phyloP scores from a whole-genome alignment of 2,797 vertebrate species.

The Nannoperca obscura region DNA sequence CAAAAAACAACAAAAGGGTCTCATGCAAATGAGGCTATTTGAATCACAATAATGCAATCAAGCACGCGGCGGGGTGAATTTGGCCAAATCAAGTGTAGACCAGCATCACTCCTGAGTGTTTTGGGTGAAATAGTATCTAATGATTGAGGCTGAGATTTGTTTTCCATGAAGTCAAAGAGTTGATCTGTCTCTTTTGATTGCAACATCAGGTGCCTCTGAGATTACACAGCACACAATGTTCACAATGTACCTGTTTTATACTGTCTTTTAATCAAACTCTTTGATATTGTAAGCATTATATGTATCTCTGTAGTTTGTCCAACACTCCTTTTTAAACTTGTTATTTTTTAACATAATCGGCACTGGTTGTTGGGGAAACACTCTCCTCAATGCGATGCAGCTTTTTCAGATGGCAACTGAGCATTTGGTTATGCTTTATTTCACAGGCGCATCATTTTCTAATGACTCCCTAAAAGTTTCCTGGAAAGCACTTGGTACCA shows the following conservation, averaged over 20 bases:
- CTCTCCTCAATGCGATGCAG: not conserved
- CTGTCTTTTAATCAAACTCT: slow-evolving; percentile 28
- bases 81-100: slow-evolving; percentile 61
- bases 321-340: slow-evolving; percentile 17
- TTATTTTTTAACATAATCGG: slow-evolving; percentile 12
- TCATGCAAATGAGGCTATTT: slow-evolving; percentile 60
- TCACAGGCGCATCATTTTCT: not conserved
- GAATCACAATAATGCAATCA: slow-evolving; percentile 76
- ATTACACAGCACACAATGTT: slow-evolving; percentile 24
- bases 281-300: slow-evolving; percentile 24
- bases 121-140: slow-evolving; percentile 50
- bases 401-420: slow-evolving; percentile 24
- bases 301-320: not conserved
- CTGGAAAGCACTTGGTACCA: not conserved
- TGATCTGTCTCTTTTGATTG: slow-evolving; percentile 1
- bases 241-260: slow-evolving; percentile 49
- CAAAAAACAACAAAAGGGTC: not conserved
- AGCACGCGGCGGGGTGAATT: slow-evolving; percentile 29
- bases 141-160: slow-evolving; percentile 39
- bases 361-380: slow-evolving; percentile 26
- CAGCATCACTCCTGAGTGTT: slow-evolving; percentile 25
- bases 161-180: slow-evolving; percentile 20
- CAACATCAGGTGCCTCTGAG: slow-evolving; percentile 56
- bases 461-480: slow-evolving; percentile 1
- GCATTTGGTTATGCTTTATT: slow-evolving; percentile 7